Percentiles rank a stretch among this genome's conserved stretches.
Evolutionary conservation across 2,888 invertebrate genomes (phyloP).

Genomic region (Cataglyphis cursor): DNA sequence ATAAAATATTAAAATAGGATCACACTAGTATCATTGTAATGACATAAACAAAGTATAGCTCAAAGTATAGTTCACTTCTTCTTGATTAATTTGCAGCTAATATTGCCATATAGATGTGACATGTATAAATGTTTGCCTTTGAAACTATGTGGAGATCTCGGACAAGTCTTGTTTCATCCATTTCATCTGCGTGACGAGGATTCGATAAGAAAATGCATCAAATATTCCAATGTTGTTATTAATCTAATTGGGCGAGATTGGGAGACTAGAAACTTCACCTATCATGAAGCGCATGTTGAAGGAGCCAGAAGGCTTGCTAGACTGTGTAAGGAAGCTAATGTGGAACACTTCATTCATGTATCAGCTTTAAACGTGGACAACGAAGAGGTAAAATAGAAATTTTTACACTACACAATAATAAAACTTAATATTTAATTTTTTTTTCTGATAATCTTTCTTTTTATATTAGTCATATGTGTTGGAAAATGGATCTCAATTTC

Average conservation of each 20-base stretch:
- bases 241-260: constrained; percentile 97
- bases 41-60: too few species aligned
- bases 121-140: constrained; percentile 92
- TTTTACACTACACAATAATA: neutral
- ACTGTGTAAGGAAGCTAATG: constrained; percentile 92
- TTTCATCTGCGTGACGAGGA: constrained; percentile 95
- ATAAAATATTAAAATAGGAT: constrained; percentile 1
- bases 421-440: neutral
- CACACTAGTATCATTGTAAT: neutral
- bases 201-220: constrained; percentile 93
- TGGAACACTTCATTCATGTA: constrained; percentile 96
- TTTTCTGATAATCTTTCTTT: neutral
- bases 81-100: constrained; percentile 89
- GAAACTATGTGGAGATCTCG: constrained; percentile 97
- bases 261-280: constrained; percentile 96
- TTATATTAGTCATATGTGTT: constrained; percentile 88
- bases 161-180: constrained; percentile 96
- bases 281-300: constrained; percentile 94
- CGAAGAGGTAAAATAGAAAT: constrained; percentile 11
- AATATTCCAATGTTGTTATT: constrained; percentile 98
- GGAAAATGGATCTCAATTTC: constrained; percentile 92
- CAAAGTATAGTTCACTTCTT: constrained; percentile 41
- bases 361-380: constrained; percentile 94
- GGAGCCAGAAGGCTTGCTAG: constrained; percentile 95
- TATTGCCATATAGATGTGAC: constrained; percentile 97